phyloP scores from a whole-genome alignment of 1,140 invertebrate species.

The Aphelenchoides fujianensis region DNA sequence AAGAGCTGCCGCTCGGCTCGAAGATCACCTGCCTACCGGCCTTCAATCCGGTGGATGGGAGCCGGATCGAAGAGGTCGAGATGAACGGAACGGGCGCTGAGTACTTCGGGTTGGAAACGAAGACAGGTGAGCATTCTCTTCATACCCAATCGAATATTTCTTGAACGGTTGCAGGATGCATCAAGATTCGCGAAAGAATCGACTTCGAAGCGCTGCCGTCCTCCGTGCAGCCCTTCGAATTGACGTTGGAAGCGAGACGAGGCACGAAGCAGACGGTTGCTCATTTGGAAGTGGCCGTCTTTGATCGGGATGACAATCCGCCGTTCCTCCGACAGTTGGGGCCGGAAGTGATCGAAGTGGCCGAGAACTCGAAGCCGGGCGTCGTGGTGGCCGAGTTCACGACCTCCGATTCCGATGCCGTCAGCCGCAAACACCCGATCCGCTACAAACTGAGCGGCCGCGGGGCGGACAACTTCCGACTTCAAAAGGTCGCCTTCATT shows the following conservation, averaged over 20 bases:
- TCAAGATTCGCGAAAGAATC: constrained; percentile 17
- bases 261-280: constrained; percentile 9
- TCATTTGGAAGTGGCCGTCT: constrained; percentile 21
- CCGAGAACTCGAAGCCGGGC: constrained; percentile 26
- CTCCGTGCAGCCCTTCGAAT: neutral
- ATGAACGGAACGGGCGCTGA: constrained; percentile 3
- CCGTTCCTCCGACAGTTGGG: constrained; percentile 19
- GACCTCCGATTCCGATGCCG: constrained; percentile 17
- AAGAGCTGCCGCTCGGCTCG: constrained; percentile 23
- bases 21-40: constrained; percentile 19
- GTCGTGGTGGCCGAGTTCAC: constrained; percentile 22
- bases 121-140: too few relatives aligned
- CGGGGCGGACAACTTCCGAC: constrained; percentile 22
- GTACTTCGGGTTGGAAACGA: constrained; percentile 16
- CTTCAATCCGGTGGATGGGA: constrained; percentile 24
- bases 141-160: too few relatives aligned
- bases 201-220: constrained; percentile 21
- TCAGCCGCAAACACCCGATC: neutral
- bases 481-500: constrained; percentile 32
- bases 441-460: constrained; percentile 16
- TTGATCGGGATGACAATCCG: constrained; percentile 30
- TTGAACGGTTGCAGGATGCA: constrained; percentile 7
- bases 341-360: constrained; percentile 9
- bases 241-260: neutral
- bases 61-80: neutral